A percentile compares a stretch with the other conserved stretches of the same genome.
Evolutionary conservation across 2,888 invertebrate species (phyloP).

Genomic region (Busseola fusca): DNA sequence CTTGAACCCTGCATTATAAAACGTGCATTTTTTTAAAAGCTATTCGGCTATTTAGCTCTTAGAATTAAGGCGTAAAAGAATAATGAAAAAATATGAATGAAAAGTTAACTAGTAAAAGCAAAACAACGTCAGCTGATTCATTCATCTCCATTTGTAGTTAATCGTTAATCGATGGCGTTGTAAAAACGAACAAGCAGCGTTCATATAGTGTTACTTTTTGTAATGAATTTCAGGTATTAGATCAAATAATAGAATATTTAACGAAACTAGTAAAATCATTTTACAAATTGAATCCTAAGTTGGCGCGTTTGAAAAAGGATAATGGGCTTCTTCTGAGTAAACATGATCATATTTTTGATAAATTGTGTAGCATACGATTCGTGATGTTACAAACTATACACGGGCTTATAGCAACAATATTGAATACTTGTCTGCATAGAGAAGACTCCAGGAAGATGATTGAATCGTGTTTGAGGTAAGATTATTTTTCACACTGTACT

Average conservation of each 20-base stretch:
- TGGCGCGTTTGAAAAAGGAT: constrained; percentile 84
- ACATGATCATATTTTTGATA: constrained; percentile 86
- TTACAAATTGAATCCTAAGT: constrained; percentile 86
- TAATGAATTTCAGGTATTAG: constrained; percentile 86
- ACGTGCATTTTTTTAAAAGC: background rate
- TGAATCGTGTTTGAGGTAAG: constrained; percentile 88
- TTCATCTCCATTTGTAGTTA: constrained; percentile 5
- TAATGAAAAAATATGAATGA: background rate
- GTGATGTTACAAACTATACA: constrained; percentile 88
- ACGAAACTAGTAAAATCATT: constrained; percentile 87
- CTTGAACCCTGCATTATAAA: background rate
- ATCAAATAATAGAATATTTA: constrained; percentile 88
- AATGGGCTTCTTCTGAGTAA: constrained; percentile 81
- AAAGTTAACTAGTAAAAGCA: background rate
- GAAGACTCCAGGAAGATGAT: constrained; percentile 89
- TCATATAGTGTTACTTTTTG: background rate
- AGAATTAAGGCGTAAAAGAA: background rate
- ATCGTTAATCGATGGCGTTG: constrained; percentile 10
- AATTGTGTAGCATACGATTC: constrained; percentile 87
- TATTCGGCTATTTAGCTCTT: background rate
- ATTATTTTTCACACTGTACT: background rate
- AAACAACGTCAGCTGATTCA: constrained; percentile 45
- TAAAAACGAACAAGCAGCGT: background rate
- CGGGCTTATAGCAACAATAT: constrained; percentile 87
- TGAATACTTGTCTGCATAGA: constrained; percentile 87